phyloP scores from a whole-genome alignment of 2,797 vertebrate genomes.

The Bovichtus diacanthus region DNA sequence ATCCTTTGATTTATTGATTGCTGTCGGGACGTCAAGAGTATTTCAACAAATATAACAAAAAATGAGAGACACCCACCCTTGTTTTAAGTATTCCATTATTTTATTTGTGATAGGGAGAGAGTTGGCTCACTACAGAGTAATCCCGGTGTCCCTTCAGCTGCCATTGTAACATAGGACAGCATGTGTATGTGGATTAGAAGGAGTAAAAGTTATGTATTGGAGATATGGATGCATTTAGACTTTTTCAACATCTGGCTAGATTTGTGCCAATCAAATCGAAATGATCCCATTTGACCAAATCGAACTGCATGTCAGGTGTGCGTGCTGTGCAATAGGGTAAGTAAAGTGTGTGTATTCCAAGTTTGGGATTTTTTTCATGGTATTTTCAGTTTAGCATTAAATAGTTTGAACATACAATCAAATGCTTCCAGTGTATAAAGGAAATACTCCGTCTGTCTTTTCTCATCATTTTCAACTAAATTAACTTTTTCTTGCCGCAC shows the following conservation, averaged over 20 bases:
- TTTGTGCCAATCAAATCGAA: no score
- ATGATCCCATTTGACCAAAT: no score
- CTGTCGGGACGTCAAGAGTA: no score
- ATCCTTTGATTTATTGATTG: no score
- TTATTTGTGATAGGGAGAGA: background rate
- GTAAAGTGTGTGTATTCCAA: no score
- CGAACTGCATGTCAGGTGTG: background rate
- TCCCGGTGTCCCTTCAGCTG: background rate
- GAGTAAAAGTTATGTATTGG: no score
- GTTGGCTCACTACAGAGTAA: background rate
- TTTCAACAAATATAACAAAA: no score
- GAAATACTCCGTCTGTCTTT: no score
- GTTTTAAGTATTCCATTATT: background rate
- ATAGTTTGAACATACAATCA: background rate
- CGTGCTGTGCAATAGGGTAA: background rate
- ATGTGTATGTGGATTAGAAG: no score
- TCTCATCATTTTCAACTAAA: background rate
- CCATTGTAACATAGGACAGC: background rate
- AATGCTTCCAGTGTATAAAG: background rate
- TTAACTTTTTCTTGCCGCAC: background rate
- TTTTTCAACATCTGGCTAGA: no score
- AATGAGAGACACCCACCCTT: no score
- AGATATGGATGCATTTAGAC: no score
- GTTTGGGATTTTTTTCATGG: background rate
- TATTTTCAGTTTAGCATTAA: background rate